Percentiles rank a stretch among this genome's conserved stretches.
These are phyloP conservation scores for Raillietiella orientalis DNA, from an alignment of 2,888 invertebrate genomes.

Conservation along the genomic window DNA sequence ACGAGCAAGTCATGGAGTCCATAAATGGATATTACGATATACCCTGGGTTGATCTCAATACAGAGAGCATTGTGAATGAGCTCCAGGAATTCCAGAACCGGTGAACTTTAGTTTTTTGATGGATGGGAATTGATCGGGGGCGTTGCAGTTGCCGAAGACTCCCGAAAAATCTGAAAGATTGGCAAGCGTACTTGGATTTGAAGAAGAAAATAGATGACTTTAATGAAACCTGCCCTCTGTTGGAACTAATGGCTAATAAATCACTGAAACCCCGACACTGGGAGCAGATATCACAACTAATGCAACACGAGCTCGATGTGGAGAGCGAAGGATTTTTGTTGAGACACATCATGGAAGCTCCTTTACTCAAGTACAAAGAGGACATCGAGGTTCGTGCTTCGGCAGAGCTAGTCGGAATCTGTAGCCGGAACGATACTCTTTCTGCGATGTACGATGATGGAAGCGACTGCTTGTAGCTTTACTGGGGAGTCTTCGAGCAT, in stretches of 20 bases:
- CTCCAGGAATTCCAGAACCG: slow-evolving; percentile 47
- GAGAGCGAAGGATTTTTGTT: slow-evolving; percentile 45
- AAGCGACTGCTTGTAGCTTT: too few relatives aligned
- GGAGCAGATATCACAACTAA: slow-evolving; percentile 23
- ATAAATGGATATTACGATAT: slow-evolving; percentile 60
- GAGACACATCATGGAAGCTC: slow-evolving; percentile 50
- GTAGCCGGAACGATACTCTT: too few relatives aligned
- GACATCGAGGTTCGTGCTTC: slow-evolving; percentile 37
- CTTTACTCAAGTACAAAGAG: slow-evolving; percentile 42
- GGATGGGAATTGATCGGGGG: not conserved
- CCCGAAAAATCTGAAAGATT: slow-evolving; percentile 51
- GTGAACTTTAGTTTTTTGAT: slow-evolving; percentile 13
- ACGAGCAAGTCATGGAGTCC: slow-evolving; percentile 47
- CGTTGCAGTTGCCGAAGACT: slow-evolving; percentile 34
- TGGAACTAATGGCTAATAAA: slow-evolving; percentile 62
- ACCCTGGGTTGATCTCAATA: slow-evolving; percentile 49
- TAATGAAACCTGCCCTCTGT: slow-evolving; percentile 47
- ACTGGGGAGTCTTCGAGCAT: slow-evolving; percentile 1
- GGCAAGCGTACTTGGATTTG: slow-evolving; percentile 54
- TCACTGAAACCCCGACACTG: slow-evolving; percentile 53
- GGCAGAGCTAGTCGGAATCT: not conserved
- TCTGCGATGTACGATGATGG: too few relatives aligned
- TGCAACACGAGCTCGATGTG: slow-evolving; percentile 33
- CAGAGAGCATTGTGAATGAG: slow-evolving; percentile 42
- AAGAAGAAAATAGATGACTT: slow-evolving; percentile 71